Evolutionary conservation across 2,888 invertebrate species (phyloP), one percentile per base, ranked within the genome.

Genomic region (Netelia virgata): DNA sequence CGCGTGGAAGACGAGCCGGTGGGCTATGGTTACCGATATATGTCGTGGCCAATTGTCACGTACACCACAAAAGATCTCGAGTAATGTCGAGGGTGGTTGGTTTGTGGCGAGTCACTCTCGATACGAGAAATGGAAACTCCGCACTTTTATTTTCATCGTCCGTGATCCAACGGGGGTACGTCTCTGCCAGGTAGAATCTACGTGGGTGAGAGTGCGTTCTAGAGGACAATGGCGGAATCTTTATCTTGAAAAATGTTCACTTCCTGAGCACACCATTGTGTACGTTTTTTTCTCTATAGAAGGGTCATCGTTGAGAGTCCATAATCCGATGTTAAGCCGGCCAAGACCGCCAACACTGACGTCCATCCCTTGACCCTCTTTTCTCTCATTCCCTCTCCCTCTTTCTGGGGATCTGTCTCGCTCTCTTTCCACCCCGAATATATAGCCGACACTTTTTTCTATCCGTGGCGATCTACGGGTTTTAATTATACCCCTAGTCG

Each of bases 171-270:
- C 73, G 73, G 55, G 61, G 20, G 23, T 73, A 66, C 66, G 59
- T 36, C 47, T 14, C 47, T 47, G 3, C 47, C 47, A 47, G 36
- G 55, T 59, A 36, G 18, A 16, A 16, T 36, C 47, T 57, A 53
- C 83, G 85, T 87, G 83, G 85, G 83, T 81, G 82, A 64, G 85
- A 82, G 80, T 82, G 77, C 81, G 84, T 85, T 85, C 82, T 83
- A 85, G 68, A 86, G 89, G 90, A 91, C 92, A 91, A 91, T 91
- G 87, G 88, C 85, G 80, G 83, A 83, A 86, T 88, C 75, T 82
- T 92, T 90, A 92, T 91, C 92, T 92, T 92, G 92, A 92, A 91
- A 91, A 91, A 92, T 92, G 91, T 89, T 86, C 86, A 86, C 84
- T 88, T 88, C 87, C 88, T 88, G 85, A 88, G 87, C 88, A 86